Base-by-base conservation (phyloP, 2,888 invertebrate species). In the Apamea crenata region DNA sequence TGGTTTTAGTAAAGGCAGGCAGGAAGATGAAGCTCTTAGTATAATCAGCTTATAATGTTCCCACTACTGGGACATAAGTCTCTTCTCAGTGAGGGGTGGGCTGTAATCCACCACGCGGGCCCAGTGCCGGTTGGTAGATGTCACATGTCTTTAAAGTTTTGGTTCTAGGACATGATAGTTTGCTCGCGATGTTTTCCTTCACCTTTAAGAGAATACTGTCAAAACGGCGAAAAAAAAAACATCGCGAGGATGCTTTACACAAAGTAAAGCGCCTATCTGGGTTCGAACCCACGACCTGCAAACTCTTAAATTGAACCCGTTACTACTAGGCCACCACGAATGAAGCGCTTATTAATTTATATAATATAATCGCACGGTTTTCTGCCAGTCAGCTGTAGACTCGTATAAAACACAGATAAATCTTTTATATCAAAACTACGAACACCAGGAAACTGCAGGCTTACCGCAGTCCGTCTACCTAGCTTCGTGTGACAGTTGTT, bases 401-500 rank as follows among this genome's bases (percentile, higher is more conserved):
- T 70, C 10, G 7, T 63, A 61, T 36, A 50, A n/a, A 73, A 29
- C n/a, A 56, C 21, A 47, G 18, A 47, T 50, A 36, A 77, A 36
- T 63, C 0, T 32, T 72, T 50, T 32, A 10, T 21, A 47, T 16
- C 29, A 69, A 40, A 70, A 65, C 29, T 25, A 82, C 10, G 25
- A 50, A 76, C 29, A 47, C 4, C 18, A 12, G 40, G 21, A 40
- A 78, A 36, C 78, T 78, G 18, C 12, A 36, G 29, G 71, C 65
- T 61, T 44, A 56, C 69, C 69, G 50, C 56, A 76, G 47, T 59
- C n/a, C 12, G n/a, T 7, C 53, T 56, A 36, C 29, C 25, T n/a
- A 18, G 56, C 61, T 65, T 83, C 21, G 29, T 67, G 29, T 71
- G 83, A 67, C 70, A 83, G 83, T 83, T 47, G 70, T 71, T 71